Conservation (phyloP, 2,797 vertebrate species). For the Hybognathus amarus region DNA sequence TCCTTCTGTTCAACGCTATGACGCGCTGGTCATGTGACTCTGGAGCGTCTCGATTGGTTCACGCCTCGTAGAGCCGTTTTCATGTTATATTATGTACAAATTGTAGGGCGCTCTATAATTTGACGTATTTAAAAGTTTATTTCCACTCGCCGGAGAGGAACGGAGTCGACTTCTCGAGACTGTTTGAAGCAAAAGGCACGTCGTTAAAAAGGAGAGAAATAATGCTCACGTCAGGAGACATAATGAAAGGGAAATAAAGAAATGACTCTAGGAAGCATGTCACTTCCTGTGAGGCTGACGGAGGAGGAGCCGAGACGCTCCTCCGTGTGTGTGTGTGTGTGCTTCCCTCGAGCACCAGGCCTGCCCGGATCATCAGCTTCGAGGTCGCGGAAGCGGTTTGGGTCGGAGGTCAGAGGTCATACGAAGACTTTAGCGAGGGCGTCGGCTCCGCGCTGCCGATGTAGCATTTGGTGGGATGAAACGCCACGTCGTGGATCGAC, state of each 20-base stretch:
- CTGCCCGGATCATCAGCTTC: slow-evolving; percentile 84
- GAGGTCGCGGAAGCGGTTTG: slow-evolving; percentile 39
- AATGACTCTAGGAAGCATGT: slow-evolving; percentile 63
- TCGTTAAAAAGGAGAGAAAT: slow-evolving; percentile 56
- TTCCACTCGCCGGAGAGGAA: neutral
- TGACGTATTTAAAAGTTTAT: neutral
- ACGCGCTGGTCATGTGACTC: neutral
- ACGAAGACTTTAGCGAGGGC: slow-evolving; percentile 98
- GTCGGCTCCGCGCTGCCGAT: slow-evolving; percentile 96
- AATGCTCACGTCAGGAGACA: slow-evolving; percentile 33
- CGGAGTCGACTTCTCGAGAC: slow-evolving; percentile 18
- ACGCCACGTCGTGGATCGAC: slow-evolving; percentile 97
- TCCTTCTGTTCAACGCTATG: fast-evolving
- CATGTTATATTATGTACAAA: slow-evolving; percentile 2
- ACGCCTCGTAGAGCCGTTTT: neutral
- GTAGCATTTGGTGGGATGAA: slow-evolving; percentile 96
- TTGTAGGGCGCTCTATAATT: too few species aligned
- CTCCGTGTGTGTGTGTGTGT: neutral
- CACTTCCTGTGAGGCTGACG: slow-evolving; percentile 50
- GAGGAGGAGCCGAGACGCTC: slow-evolving; percentile 14
- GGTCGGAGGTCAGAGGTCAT: slow-evolving; percentile 82
- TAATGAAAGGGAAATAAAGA: slow-evolving; percentile 62
- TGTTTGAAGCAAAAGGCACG: slow-evolving; percentile 73
- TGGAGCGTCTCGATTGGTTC: neutral
- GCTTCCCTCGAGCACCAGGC: slow-evolving; percentile 84